Evolutionary conservation across 2,113 vertebrate genomes (phyloP), one percentile per base, ranked within the genome.

Genomic region (Callipepla squamata): DNA sequence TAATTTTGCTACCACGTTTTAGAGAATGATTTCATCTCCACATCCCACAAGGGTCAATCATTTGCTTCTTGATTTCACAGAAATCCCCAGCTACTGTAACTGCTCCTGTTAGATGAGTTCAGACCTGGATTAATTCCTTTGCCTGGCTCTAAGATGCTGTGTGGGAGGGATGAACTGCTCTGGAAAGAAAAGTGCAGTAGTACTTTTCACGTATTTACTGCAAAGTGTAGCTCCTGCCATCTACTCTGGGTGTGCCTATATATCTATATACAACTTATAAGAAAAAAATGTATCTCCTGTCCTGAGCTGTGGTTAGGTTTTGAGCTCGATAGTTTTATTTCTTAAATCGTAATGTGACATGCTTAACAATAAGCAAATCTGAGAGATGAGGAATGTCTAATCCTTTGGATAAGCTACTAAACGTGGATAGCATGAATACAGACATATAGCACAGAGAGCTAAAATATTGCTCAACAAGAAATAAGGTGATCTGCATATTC

Each of bases 21-120:
- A 89, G 80, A 92, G 83, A 87, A 45, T 47, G 40, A 79, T 58
- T 62, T 87, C 22, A 83, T 28, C 95, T 75, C 87, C 87, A 53
- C 2, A 2, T 16, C 23, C 44, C 61, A 75, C 77, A 94, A 79
- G 85, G 96, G 81, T 96, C 96, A 97, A 28, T 96, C 93, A 85
- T 92, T 93, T 90, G 87, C 91, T 95, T 80, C 93, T 63, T 17
- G 72, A 38, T 80, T 62, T 62, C 91, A 51, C 0, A 6, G 61
- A 62, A 55, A 80, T 12, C 65, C 76, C 67, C 85, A 95, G 69
- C 85, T 80, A 30, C 19, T 72, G 50, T 34, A 81, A 82, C 3
- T 85, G 59, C 13, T 51, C 74, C 80, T 25, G 40, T 0, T 36
- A 28, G 67, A 42, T 9, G 82, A 80, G 79, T 80, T 95, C 45